A percentile compares a stretch with the other conserved stretches of the same genome.
Conservation (phyloP, 2,113 vertebrate species). For the Sinocyclocheilus rhinocerous region DNA sequence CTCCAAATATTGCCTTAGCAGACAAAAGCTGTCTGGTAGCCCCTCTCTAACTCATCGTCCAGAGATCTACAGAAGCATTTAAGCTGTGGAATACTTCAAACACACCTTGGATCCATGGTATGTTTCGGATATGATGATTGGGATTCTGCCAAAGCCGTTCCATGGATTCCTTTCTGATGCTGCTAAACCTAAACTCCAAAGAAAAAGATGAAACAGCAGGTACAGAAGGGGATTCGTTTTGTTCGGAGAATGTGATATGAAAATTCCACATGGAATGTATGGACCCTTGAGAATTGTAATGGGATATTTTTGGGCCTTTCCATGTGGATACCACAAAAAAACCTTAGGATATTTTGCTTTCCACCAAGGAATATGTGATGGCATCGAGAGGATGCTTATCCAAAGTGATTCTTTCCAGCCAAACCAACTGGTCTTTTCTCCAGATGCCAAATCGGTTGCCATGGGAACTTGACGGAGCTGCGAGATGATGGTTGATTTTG, state of each 20-base stretch:
- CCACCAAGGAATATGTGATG: constrained; percentile 36
- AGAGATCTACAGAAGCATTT: not conserved
- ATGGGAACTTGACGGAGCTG: constrained; percentile 53
- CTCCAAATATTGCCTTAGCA: constrained; percentile 41
- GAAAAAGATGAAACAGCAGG: constrained; percentile 36
- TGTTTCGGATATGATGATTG: constrained; percentile 1
- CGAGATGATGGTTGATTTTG: constrained; percentile 52
- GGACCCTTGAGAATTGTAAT: constrained; percentile 47
- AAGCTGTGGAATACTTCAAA: not conserved
- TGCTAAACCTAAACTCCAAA: constrained; percentile 48
- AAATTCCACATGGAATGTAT: constrained; percentile 50
- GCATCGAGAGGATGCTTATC: constrained; percentile 38
- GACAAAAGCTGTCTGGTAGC: constrained; percentile 40
- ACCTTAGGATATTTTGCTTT: constrained; percentile 2
- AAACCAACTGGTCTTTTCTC: constrained; percentile 56
- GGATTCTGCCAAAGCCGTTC: constrained; percentile 21
- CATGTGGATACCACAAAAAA: constrained; percentile 31
- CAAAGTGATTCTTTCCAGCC: constrained; percentile 48
- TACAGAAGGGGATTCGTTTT: constrained; percentile 21
- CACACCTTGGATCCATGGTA: not conserved
- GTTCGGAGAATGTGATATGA: constrained; percentile 37
- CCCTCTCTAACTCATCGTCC: not conserved
- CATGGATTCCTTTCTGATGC: constrained; percentile 26
- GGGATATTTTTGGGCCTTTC: constrained; percentile 43
- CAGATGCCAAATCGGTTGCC: constrained; percentile 63